Evolutionary conservation across 2,888 invertebrate species (phyloP), one percentile per base, ranked within the genome.

Genomic region (Trilocha varians): DNA sequence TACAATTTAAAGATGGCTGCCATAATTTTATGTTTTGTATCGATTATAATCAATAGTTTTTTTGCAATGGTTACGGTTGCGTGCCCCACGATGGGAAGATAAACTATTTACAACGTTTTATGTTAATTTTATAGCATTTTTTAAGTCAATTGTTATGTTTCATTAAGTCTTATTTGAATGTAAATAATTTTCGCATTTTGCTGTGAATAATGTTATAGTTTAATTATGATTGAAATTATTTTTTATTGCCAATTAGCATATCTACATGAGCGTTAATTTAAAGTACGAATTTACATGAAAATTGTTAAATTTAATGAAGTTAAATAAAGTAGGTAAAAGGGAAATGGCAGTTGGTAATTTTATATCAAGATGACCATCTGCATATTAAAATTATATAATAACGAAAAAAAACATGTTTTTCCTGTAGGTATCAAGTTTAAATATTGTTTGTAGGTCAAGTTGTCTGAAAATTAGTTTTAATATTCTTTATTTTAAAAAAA

Each of bases 11-110:
- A 42, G 39, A 43, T 44, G 25, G 43, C 36, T 25, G 36, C 40
- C 15, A 60, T 61, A 57, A 57, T 62, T 57, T 54, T 58, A 55
- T 56, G 53, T 58, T 55, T 63, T 66, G 70, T 72, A 65, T 71
- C 71, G 73, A 56, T 65, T 67, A 63, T 58, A 53, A 74, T 75
- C 73, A 52, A 64, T 63, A 56, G 60, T 59, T 70, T 69, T 70
- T 73, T 67, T 67, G 59, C 68, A 57, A 52, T 65, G 59, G 57
- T 59, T 60, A 59, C 58, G 61, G 61, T 76, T 67, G 76, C 74
- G 69, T 76, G 73, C 45, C 50, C 49, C 42, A 42, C 40, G 47
- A 47, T 43, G 45, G 52, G 72, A 73, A 74, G 47, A 55, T 53
- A 57, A 61, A 50, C 63, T 70, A 73, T 72, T 72, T 63, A 62